Base-by-base conservation (phyloP, 2,888 invertebrate genomes). In the Morpho helenor region DNA sequence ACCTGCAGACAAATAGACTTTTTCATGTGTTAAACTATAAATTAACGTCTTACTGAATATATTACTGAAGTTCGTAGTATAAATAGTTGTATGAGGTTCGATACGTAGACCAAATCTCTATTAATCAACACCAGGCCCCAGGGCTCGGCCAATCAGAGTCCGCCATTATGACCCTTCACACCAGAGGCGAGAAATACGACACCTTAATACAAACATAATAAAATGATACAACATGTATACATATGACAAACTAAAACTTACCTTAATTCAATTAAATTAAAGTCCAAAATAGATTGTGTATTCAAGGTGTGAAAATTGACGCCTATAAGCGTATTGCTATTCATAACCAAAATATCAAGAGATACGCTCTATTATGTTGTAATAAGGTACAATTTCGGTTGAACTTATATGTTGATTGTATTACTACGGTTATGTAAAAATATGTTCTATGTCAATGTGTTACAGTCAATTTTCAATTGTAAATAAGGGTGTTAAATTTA, bases 101-200 rank as follows among this genome's bases (percentile, higher is more conserved):
- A 50, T 58, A 53, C 51, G 49, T 48, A 52, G 49, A 52, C 58
- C 49, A 62, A 64, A 71, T 67, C 70, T 75, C 71, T 71, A 68
- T 65, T 77, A 81, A 84, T 84, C 79, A 81, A 75, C 80, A 81
- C 79, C 59, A 48, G 53, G 22, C 46, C 23, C 43, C 42, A 40
- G 42, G 62, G 70, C 62, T 71, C 73, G 63, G 79, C 89, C 89
- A 90, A 90, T 89, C 80, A 79, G 72, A 47, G 64, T 2, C 58
- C 67, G 65, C 75, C 49, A 77, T 70, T 64, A 60, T 71, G 86
- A 82, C 88, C 89, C 89, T 89, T 90, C 82, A 87, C 89, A 84
- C 89, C 80, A 70, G 67, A 87, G 87, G 89, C 89, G 89, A 74
- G 89, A 90, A 88, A 89, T 79, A 72, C 82, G 80, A 89, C 89